Conservation (phyloP, 2,113 vertebrate genomes). For the Sinocyclocheilus anophthalmus region DNA sequence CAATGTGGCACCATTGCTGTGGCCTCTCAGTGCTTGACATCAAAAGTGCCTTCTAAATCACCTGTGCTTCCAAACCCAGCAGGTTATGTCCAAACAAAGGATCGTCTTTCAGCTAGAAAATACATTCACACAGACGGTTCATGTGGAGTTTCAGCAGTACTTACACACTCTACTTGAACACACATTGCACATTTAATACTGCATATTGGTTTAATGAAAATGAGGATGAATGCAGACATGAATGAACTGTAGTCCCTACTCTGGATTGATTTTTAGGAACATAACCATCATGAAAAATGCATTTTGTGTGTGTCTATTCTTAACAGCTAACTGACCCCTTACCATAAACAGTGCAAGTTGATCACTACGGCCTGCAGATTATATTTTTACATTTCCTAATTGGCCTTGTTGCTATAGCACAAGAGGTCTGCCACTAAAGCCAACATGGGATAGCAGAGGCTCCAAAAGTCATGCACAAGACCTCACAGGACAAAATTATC, state of each 20-base stretch:
- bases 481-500: not conserved
- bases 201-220: not conserved
- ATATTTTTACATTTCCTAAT: not conserved
- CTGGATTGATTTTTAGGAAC: not conserved
- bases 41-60: not conserved
- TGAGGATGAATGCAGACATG: not conserved
- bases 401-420: not conserved
- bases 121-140: not conserved
- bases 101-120: constrained; percentile 1
- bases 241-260: not conserved
- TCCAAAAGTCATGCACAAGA: not conserved
- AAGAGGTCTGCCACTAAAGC: not conserved
- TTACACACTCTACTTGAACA: constrained; percentile 10
- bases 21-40: not conserved
- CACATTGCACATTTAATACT: constrained; percentile 16
- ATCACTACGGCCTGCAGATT: not conserved
- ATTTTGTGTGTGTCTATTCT: not conserved
- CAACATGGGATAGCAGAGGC: not conserved
- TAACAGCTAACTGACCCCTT: not conserved
- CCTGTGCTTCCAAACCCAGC: not conserved
- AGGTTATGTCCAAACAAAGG: not conserved
- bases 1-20: not conserved
- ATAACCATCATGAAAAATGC: not conserved
- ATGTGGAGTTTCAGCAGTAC: not conserved
- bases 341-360: not conserved